phyloP scores from a whole-genome alignment of 2,888 invertebrate species.

The Girardia tigrina region DNA sequence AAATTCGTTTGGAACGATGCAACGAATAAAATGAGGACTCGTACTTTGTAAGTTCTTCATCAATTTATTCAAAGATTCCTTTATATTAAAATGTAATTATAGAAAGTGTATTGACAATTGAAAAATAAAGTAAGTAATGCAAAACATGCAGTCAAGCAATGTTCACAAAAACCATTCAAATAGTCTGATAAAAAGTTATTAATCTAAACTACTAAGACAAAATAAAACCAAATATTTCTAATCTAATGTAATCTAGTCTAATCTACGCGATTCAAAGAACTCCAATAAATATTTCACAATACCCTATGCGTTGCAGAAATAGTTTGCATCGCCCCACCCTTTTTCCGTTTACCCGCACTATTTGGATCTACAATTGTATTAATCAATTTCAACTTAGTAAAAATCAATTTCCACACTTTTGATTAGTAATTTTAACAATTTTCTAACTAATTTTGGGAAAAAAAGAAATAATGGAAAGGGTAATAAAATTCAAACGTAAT shows the following conservation, averaged over 20 bases:
- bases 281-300: not conserved
- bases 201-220: not conserved
- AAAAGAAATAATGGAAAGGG: no score
- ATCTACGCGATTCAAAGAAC: not conserved
- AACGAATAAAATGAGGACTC: slow-evolving; percentile 98
- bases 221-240: not conserved
- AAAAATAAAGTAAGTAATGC: no score
- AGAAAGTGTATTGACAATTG: no score
- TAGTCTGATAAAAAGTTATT: no score
- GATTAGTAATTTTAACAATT: no score
- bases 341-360: slow-evolving; percentile 66
- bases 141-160: no score
- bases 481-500: no score
- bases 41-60: slow-evolving; percentile 89
- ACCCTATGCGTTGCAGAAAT: slow-evolving; percentile 94
- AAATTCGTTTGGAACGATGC: slow-evolving; percentile 84
- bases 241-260: not conserved
- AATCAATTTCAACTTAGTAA: not conserved
- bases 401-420: not conserved
- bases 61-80: slow-evolving; percentile 68
- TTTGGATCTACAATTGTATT: not conserved
- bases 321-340: slow-evolving; percentile 93
- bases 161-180: no score
- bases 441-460: no score
- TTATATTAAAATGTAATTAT: no score